Percentiles rank a stretch among this genome's conserved stretches.
Evolutionary conservation across 2,113 vertebrate genomes (phyloP).

Genomic region (Brevimyrus niger): DNA sequence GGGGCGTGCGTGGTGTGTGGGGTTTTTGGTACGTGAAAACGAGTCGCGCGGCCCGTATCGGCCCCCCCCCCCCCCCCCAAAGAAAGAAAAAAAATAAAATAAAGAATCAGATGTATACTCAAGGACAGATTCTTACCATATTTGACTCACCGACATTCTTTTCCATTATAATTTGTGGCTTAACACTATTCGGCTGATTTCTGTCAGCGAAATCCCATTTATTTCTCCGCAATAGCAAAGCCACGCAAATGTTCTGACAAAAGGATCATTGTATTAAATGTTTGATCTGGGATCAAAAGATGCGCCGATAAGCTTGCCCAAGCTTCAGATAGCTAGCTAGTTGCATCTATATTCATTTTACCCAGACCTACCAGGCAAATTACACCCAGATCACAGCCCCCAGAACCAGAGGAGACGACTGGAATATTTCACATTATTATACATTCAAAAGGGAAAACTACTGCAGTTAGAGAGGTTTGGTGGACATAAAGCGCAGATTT

Average conservation of each 20-base stretch:
- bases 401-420: not conserved
- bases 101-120: not conserved
- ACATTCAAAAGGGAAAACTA: not conserved
- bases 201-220: not conserved
- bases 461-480: not conserved
- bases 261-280: not conserved
- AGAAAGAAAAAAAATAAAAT: too few species aligned
- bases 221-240: not conserved
- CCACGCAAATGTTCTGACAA: not conserved
- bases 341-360: not conserved
- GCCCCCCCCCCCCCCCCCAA: too few species aligned
- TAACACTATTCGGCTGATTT: not conserved
- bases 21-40: too few species aligned
- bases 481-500: not conserved
- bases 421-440: not conserved
- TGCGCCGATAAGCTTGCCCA: not conserved
- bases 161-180: not conserved
- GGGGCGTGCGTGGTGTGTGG: too few species aligned
- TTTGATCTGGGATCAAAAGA: not conserved
- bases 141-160: not conserved
- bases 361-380: not conserved
- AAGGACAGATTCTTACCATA: not conserved
- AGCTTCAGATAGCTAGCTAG: not conserved
- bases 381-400: not conserved
- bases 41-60: too few species aligned